Conservation (phyloP, 2,113 vertebrate species). For the Eulemur rufifrons region DNA sequence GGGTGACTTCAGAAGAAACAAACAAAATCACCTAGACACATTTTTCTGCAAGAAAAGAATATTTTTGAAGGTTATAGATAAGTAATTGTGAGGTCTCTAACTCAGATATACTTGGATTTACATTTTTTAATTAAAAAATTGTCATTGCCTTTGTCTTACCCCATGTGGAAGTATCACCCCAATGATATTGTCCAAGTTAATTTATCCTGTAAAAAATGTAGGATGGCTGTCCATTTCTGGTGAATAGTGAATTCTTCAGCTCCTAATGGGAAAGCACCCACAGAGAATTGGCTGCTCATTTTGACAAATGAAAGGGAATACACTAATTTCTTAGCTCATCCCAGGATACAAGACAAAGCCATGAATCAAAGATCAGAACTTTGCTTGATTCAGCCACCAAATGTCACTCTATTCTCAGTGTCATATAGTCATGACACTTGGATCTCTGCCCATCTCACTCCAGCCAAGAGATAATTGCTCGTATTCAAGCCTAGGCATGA, state of each 20-base stretch:
- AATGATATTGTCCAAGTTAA: background rate
- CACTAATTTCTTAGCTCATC: background rate
- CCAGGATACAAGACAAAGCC: background rate
- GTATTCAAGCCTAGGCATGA: slow-evolving; percentile 49
- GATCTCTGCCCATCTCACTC: slow-evolving; percentile 63
- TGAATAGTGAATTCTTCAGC: background rate
- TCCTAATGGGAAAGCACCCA: background rate
- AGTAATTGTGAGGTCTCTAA: background rate
- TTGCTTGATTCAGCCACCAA: slow-evolving; percentile 43
- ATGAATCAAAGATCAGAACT: slow-evolving; percentile 32
- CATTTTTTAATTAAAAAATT: background rate
- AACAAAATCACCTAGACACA: background rate
- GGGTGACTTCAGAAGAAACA: background rate
- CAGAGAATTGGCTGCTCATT: background rate
- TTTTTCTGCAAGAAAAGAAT: background rate
- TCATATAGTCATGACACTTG: slow-evolving; percentile 63
- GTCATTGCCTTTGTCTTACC: background rate
- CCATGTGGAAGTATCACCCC: background rate
- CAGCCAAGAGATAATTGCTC: slow-evolving; percentile 79
- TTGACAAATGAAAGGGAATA: background rate
- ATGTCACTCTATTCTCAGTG: slow-evolving; percentile 58
- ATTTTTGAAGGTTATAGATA: background rate
- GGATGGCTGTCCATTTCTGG: background rate
- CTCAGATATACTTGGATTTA: background rate
- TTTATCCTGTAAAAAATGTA: background rate